A percentile compares a stretch with the other conserved stretches of the same genome.
phyloP scores from a whole-genome alignment of 2,888 invertebrate species.

The Dimorphilus gyrociliatus region DNA sequence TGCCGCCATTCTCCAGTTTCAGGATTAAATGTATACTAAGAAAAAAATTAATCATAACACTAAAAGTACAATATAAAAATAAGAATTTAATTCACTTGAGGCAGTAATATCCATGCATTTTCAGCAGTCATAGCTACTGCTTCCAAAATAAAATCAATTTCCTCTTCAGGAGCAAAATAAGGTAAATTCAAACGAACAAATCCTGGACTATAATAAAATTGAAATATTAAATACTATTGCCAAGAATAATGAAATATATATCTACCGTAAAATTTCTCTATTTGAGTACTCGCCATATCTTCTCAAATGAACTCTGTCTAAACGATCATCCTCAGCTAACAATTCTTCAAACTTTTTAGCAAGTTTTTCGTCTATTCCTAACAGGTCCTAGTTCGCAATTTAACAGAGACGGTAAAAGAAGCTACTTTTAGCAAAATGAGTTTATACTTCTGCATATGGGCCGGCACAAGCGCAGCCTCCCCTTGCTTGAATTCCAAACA shows the following conservation, averaged over 20 bases:
- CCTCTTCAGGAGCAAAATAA: conserved; percentile 62
- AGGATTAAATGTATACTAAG: conserved; percentile 63
- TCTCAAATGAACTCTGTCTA: conserved; percentile 43
- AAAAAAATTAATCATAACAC: conserved; percentile 3
- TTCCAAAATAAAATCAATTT: conserved; percentile 62
- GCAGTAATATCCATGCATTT: conserved; percentile 69
- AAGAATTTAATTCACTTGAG: conserved; percentile 32
- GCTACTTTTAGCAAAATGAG: not conserved
- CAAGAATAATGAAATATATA: not conserved
- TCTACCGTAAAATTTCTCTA: conserved; percentile 50
- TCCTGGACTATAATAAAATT: conserved; percentile 46
- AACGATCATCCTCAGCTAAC: conserved; percentile 46
- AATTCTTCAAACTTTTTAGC: conserved; percentile 58
- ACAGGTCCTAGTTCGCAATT: too few species aligned
- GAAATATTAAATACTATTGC: not conserved
- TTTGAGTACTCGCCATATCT: conserved; percentile 42
- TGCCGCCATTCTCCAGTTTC: conserved; percentile 80
- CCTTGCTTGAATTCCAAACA: conserved; percentile 67
- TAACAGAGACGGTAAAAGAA: too few species aligned
- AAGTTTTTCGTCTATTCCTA: conserved; percentile 62
- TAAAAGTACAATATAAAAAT: conserved; percentile 1
- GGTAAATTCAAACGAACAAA: conserved; percentile 69
- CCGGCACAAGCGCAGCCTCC: conserved; percentile 52
- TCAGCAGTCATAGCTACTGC: conserved; percentile 71
- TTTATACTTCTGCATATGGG: conserved; percentile 49